Percentiles rank a stretch among this genome's conserved stretches.
phyloP scores from a whole-genome alignment of 2,888 invertebrate genomes.

The Eupithecia subumbrata region DNA sequence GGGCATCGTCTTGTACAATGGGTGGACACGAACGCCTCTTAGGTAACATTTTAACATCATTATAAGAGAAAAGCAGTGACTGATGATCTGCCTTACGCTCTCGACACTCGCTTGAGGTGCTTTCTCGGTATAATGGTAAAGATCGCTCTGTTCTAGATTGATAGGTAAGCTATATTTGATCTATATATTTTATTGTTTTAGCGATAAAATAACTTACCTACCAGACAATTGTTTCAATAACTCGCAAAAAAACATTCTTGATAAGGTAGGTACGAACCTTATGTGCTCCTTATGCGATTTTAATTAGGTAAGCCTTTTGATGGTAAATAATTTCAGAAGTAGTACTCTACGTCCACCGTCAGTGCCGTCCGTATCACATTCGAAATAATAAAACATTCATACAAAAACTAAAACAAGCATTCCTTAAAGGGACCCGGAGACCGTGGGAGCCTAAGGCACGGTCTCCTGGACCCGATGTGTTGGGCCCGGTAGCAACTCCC shows the following conservation, averaged over 20 bases:
- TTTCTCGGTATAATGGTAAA: conserved; percentile 12
- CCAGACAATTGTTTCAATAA: background rate
- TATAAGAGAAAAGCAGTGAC: conserved; percentile 81
- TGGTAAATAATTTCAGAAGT: too few relatives aligned
- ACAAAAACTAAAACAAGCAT: conserved; percentile 46
- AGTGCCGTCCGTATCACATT: conserved; percentile 40
- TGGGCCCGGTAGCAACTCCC: conserved; percentile 50
- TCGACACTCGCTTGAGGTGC: conserved; percentile 46
- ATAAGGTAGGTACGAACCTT: too few relatives aligned
- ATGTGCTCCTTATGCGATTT: too few relatives aligned
- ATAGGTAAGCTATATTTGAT: background rate
- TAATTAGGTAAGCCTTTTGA: too few relatives aligned
- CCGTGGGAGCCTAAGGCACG: conserved; percentile 50
- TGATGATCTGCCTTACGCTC: conserved; percentile 63
- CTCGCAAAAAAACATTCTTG: too few relatives aligned
- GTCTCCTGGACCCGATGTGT: conserved; percentile 20
- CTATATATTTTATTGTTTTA: background rate
- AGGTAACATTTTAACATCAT: conserved; percentile 83
- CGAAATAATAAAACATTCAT: conserved; percentile 48
- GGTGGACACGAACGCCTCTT: conserved; percentile 81
- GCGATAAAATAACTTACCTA: background rate
- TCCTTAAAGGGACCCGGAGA: conserved; percentile 37
- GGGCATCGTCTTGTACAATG: conserved; percentile 78
- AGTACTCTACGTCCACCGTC: background rate
- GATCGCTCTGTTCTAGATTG: background rate